Evolutionary conservation across 2,797 vertebrate genomes (phyloP).

Genomic region (Etheostoma nigrum): DNA sequence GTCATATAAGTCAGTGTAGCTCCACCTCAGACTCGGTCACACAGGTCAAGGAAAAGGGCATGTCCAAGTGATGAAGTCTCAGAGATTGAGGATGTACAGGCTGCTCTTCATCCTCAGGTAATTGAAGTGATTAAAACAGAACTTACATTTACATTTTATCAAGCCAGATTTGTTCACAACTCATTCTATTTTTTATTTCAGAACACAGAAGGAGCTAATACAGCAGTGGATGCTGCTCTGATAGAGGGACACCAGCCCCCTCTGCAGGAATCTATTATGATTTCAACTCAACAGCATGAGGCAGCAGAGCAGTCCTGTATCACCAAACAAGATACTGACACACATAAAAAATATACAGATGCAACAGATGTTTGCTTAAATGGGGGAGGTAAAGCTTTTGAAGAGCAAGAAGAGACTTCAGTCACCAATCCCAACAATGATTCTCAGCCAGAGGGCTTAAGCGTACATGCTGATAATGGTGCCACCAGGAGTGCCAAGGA

Average conservation of each 20-base stretch:
- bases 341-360: constrained; percentile 18
- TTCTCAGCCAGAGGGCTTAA: constrained; percentile 6
- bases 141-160: background rate
- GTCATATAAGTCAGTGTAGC: constrained; percentile 50
- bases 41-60: constrained; percentile 64
- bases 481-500: constrained; percentile 14
- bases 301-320: constrained; percentile 5
- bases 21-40: constrained; percentile 30
- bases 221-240: background rate
- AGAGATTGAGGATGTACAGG: constrained; percentile 8
- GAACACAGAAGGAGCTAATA: constrained; percentile 37
- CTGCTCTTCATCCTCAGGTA: constrained; percentile 57
- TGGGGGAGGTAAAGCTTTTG: background rate
- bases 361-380: background rate
- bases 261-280: constrained; percentile 32
- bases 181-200: constrained; percentile 23
- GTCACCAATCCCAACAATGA: background rate
- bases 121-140: background rate
- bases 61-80: constrained; percentile 20
- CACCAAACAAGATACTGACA: constrained; percentile 24
- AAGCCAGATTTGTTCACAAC: background rate
- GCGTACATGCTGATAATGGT: background rate
- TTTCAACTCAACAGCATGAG: constrained; percentile 25
- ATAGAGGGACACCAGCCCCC: constrained; percentile 7
- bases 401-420: constrained; percentile 19